Conservation (phyloP, 2,888 invertebrate species). For the Sinohyriopsis cumingii region DNA sequence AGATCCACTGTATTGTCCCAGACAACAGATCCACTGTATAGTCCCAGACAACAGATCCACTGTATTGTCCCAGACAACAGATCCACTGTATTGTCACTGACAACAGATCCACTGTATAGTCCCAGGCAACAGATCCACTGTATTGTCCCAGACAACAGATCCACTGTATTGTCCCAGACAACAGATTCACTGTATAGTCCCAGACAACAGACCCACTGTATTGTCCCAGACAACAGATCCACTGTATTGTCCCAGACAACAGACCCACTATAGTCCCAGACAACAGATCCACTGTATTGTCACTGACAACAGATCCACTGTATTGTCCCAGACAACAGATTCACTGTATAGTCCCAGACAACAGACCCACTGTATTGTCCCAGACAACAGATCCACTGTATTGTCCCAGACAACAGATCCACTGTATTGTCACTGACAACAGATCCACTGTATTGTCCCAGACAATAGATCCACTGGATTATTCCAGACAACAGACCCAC, state of each 20-base stretch:
- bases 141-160: no score
- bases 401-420: no score
- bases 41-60: constrained; percentile 3
- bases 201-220: no score
- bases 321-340: constrained; percentile 4
- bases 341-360: no score
- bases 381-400: constrained; percentile 2
- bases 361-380: neutral
- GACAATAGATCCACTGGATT: neutral
- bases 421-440: no score
- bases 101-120: constrained; percentile 1
- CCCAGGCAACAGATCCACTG: constrained; percentile 1
- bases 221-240: constrained; percentile 4
- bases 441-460: no score
- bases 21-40: neutral
- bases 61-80: constrained; percentile 4
- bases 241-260: constrained; percentile 4
- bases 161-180: neutral
- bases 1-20: no score
- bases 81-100: no score
- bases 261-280: no score
- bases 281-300: constrained; percentile 1
- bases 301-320: constrained; percentile 1
- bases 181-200: constrained; percentile 5
- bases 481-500: no score